Conservation (phyloP, 2,888 invertebrate species). For the Aphodius sticticus region DNA sequence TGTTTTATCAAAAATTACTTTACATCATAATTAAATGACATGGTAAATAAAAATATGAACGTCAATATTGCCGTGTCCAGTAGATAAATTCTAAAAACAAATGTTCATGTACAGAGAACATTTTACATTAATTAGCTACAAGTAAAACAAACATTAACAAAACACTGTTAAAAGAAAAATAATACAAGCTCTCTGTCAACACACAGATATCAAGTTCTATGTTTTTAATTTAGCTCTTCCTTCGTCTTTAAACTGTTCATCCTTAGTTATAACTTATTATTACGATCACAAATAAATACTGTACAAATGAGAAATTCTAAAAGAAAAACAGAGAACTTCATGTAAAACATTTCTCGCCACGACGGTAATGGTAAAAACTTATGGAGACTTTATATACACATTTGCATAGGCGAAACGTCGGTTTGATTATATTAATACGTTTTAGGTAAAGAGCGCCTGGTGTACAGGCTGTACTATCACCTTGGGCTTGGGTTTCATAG, state of each 20-base stretch:
- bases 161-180: slow-evolving; percentile 16
- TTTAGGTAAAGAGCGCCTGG: slow-evolving; percentile 48
- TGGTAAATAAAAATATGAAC: slow-evolving; percentile 16
- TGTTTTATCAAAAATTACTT: no score
- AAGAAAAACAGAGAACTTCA: slow-evolving; percentile 31
- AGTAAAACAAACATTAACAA: slow-evolving; percentile 7
- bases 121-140: slow-evolving; percentile 32
- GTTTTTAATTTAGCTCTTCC: slow-evolving; percentile 18
- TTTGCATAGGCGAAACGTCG: background rate
- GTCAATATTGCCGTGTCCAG: background rate
- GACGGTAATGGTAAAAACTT: background rate
- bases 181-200: slow-evolving; percentile 22
- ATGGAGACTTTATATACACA: background rate
- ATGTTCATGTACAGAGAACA: slow-evolving; percentile 38
- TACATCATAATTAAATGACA: no score
- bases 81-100: slow-evolving; percentile 29
- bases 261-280: slow-evolving; percentile 8
- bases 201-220: slow-evolving; percentile 27
- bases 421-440: background rate
- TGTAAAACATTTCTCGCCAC: background rate
- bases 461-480: slow-evolving; percentile 54
- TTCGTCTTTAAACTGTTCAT: background rate
- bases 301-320: background rate
- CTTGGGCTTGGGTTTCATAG: slow-evolving; percentile 49
- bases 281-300: slow-evolving; percentile 16